These are phyloP conservation scores for Leucania comma DNA, from an alignment of 2,888 invertebrate species.

Conservation along the genomic window DNA sequence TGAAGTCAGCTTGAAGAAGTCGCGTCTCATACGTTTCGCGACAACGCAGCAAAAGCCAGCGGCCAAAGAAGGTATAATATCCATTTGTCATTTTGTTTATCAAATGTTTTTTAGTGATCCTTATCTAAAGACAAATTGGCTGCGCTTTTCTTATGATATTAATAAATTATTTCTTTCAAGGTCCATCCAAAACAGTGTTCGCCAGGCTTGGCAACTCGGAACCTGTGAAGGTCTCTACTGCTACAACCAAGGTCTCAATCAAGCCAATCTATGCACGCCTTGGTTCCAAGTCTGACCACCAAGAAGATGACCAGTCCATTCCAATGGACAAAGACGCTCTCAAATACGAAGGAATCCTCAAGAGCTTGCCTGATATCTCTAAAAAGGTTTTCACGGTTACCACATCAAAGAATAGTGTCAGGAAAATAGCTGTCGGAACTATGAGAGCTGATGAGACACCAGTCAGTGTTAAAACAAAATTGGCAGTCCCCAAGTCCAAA, in stretches of 20 bases:
- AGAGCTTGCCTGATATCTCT: slow-evolving; percentile 64
- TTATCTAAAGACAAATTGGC: neutral
- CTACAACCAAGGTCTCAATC: slow-evolving; percentile 63
- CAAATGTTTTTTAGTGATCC: neutral
- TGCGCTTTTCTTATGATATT: neutral
- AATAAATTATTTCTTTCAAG: slow-evolving; percentile 59
- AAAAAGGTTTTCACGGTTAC: slow-evolving; percentile 82
- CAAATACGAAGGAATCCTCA: slow-evolving; percentile 87
- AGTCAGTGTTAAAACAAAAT: slow-evolving; percentile 83
- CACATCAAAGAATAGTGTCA: slow-evolving; percentile 75
- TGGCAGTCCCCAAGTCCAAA: slow-evolving; percentile 80
- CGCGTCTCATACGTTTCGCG: slow-evolving; percentile 80
- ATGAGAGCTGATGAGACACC: slow-evolving; percentile 88
- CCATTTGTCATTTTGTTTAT: neutral
- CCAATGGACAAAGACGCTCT: slow-evolving; percentile 83
- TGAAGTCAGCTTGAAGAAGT: slow-evolving; percentile 75
- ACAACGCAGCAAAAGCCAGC: slow-evolving; percentile 64
- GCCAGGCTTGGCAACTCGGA: slow-evolving; percentile 84
- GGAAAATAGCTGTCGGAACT: slow-evolving; percentile 82
- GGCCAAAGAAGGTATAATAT: slow-evolving; percentile 76
- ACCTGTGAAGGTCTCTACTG: slow-evolving; percentile 55
- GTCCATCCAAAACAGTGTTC: slow-evolving; percentile 79
- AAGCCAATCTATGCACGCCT: slow-evolving; percentile 84
- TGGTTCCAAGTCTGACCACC: slow-evolving; percentile 75
- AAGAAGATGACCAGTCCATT: slow-evolving; percentile 60